Evolutionary conservation across 2,113 vertebrate genomes (phyloP).

Genomic region (Malurus melanocephalus): DNA sequence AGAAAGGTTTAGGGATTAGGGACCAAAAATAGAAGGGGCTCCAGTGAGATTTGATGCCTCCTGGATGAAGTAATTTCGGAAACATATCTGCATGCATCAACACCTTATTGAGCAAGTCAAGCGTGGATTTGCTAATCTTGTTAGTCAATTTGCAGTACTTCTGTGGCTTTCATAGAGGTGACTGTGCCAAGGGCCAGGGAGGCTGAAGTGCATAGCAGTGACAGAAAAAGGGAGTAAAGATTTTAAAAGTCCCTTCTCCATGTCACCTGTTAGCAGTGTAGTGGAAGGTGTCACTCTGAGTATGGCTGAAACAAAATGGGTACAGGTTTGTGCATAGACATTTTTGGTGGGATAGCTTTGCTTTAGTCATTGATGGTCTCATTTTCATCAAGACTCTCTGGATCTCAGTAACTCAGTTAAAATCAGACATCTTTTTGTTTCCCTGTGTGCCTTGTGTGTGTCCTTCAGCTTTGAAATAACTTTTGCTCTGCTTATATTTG

Average conservation of each 20-base stretch:
- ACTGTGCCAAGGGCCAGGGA: neutral
- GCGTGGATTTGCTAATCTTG: constrained; percentile 14
- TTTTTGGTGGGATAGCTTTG: neutral
- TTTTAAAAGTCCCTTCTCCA: neutral
- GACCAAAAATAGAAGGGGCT: constrained; percentile 30
- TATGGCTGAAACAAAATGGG: accelerated
- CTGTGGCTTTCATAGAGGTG: neutral
- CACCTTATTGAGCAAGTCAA: constrained; percentile 36
- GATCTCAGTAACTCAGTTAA: neutral
- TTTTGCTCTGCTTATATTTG: neutral
- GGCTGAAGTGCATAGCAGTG: neutral
- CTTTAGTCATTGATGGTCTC: neutral
- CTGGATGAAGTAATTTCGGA: constrained; percentile 3
- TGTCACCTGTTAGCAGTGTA: neutral
- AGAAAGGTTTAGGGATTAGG: constrained; percentile 41
- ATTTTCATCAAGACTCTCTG: neutral
- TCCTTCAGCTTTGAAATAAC: neutral
- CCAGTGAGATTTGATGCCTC: neutral
- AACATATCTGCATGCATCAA: constrained; percentile 55
- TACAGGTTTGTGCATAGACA: neutral
- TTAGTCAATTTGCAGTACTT: constrained; percentile 44
- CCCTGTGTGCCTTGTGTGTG: neutral
- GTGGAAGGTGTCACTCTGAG: neutral
- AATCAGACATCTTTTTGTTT: neutral
- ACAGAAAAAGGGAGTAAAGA: neutral